phyloP scores from a whole-genome alignment of 2,113 vertebrate genomes.

The Cnemophilus loriae region DNA sequence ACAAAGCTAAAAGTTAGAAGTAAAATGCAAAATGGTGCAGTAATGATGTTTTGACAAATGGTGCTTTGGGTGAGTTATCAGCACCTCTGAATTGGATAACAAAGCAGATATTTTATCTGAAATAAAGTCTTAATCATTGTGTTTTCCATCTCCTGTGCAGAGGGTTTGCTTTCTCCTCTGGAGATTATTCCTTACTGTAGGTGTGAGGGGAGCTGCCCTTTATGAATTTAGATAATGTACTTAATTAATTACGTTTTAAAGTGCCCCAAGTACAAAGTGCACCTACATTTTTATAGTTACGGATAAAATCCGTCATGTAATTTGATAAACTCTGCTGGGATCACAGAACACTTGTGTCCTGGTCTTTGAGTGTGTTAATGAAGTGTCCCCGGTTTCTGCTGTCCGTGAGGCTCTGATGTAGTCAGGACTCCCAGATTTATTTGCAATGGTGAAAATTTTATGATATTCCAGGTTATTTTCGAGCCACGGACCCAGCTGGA shows the following conservation, averaged over 20 bases:
- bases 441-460: neutral
- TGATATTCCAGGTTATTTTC: neutral
- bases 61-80: neutral
- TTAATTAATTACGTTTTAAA: neutral
- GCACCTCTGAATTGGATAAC: neutral
- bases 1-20: neutral
- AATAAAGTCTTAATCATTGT: neutral
- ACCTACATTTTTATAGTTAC: neutral
- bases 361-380: neutral
- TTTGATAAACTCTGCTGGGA: neutral
- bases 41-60: neutral
- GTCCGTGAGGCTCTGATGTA: neutral
- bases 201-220: neutral
- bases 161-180: neutral
- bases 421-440: neutral
- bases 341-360: neutral
- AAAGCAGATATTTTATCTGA: neutral
- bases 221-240: neutral
- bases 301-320: neutral
- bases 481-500: accelerated
- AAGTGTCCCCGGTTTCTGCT: neutral
- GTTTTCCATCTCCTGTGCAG: neutral
- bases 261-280: neutral
- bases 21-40: neutral
- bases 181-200: neutral